Evolutionary conservation across 2,888 invertebrate genomes (phyloP).

Genomic region (Entomobrya proxima): DNA sequence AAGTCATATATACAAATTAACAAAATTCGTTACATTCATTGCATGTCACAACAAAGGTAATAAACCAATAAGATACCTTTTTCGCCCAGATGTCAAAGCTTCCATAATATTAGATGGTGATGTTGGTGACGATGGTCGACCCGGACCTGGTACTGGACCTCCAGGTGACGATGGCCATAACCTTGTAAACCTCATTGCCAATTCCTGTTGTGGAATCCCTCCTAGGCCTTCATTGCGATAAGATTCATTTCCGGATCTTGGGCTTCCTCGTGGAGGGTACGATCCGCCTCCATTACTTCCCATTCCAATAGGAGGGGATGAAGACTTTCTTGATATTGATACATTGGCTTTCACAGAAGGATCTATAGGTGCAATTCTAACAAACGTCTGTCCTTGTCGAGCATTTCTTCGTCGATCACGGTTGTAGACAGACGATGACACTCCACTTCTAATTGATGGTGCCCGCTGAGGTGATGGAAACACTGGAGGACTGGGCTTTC

Average conservation of each 20-base stretch:
- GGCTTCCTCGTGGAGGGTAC: slow-evolving; percentile 15
- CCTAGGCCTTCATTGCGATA: slow-evolving; percentile 58
- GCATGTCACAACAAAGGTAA: too few relatives aligned
- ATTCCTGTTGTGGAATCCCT: slow-evolving; percentile 56
- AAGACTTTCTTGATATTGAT: slow-evolving; percentile 34
- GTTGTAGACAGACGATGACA: slow-evolving; percentile 42
- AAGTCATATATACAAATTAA: too few relatives aligned
- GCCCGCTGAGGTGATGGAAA: slow-evolving; percentile 43
- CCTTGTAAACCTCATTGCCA: slow-evolving; percentile 59
- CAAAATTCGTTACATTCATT: too few relatives aligned
- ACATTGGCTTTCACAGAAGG: slow-evolving; percentile 42
- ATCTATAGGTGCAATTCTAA: slow-evolving; percentile 70
- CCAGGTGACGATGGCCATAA: slow-evolving; percentile 54
- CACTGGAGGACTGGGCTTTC: slow-evolving; percentile 33
- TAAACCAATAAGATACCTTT: slow-evolving; percentile 42
- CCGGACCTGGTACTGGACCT: slow-evolving; percentile 21
- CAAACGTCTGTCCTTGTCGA: slow-evolving; percentile 66
- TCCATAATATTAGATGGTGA: slow-evolving; percentile 60
- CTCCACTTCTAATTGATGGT: slow-evolving; percentile 8
- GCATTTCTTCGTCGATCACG: slow-evolving; percentile 55
- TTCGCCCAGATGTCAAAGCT: slow-evolving; percentile 49
- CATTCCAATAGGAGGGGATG: slow-evolving; percentile 33
- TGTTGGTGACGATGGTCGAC: slow-evolving; percentile 44
- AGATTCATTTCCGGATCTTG: slow-evolving; percentile 5
- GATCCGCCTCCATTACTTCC: slow-evolving; percentile 27